Base-by-base conservation (phyloP, 2,888 invertebrate species). In the Drosophila demipolita region DNA sequence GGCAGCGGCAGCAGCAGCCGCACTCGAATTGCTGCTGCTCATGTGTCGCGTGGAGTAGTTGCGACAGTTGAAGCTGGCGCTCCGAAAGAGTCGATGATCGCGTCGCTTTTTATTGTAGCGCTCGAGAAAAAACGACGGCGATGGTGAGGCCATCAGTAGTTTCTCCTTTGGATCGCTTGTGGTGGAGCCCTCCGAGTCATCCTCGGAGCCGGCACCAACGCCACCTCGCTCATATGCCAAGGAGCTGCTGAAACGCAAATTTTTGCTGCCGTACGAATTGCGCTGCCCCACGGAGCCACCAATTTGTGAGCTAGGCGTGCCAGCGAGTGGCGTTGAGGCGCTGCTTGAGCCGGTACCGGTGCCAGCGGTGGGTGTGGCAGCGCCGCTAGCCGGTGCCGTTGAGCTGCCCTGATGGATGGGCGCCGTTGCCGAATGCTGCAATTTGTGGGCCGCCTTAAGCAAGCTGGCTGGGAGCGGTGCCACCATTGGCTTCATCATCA, bases 11-110 rank as follows among this genome's bases (percentile, higher is more conserved):
- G 80, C 78, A 3, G 75, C 73, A 2, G 92, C 94, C 93, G 79
- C 93, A 50, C 52, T 67, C 42, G 81, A 66, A 17, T 67, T 45
- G 64, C 70, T 65, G 61, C 72, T 75, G 84, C 91, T 93, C 77
- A 92, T 93, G 90, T 92, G 93, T 81, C 93, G 88, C 38, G 93
- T 91, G 42, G 92, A 91, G 81, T 93, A 93, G 81, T 93, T 93
- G 83, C 94, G 93, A 70, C 93, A 93, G 74, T 93, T 93, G 82
- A 93, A 93, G 68, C 93, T 93, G 74, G 93, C 93, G 61, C 93
- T 93, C 42, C 93, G 92, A 83, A 93, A 93, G 72, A 93, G 89
- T 67, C 92, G 92, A 84, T 93, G 92, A 60, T 93, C 93, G 50
- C 93, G 91, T 57, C 93, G 90, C 82, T 93, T 93, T 66, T 92